Base-by-base conservation (phyloP, 2,888 invertebrate species). In the Lochmaea capreae region DNA sequence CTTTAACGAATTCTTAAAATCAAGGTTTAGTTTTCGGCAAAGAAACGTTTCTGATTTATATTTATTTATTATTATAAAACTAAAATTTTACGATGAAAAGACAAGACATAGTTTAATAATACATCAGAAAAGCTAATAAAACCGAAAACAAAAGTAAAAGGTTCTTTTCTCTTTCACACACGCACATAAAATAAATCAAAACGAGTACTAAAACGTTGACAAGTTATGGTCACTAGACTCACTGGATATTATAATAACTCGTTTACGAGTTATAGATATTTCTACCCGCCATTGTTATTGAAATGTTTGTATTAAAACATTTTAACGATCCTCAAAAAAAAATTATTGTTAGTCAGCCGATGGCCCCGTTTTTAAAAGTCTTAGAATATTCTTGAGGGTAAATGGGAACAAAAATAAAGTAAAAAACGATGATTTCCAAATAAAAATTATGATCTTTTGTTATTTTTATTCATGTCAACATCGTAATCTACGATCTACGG, bases 171-270 rank as follows among this genome's bases (percentile, higher is more conserved):
- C 43, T 42, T 33, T 61, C 33, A 33, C 62, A 12, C 33, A 33
- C 33, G n/a, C 42, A 63, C 69, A 61, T 70, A 70, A 70, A 70
- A 70, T 70, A 70, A 70, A 70, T 70, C 70, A 63, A 39, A 16
- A 5, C 33, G 22, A 49, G 63, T 57, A 62, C 42, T 70, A 70
- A 70, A 70, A 70, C 39, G 70, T 54, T 63, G 70, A 70, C 70
- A 70, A 70, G 63, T 63, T 70, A 70, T 70, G 70, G 70, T 70
- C 70, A 70, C 63, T 63, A 63, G 54, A 70, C 62, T 63, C 70
- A 63, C 70, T 58, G 63, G 16, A 70, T 70, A 70, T 70, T 70
- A 70, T 70, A 70, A 70, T 63, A 63, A 43, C 62, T 63, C 62
- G 62, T 63, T 63, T 63, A 63, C 62, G 62, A 43, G 62, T 63